Evolutionary conservation across 2,113 vertebrate species (phyloP), one percentile per base, ranked within the genome.

Genomic region (Burhinus bistriatus): DNA sequence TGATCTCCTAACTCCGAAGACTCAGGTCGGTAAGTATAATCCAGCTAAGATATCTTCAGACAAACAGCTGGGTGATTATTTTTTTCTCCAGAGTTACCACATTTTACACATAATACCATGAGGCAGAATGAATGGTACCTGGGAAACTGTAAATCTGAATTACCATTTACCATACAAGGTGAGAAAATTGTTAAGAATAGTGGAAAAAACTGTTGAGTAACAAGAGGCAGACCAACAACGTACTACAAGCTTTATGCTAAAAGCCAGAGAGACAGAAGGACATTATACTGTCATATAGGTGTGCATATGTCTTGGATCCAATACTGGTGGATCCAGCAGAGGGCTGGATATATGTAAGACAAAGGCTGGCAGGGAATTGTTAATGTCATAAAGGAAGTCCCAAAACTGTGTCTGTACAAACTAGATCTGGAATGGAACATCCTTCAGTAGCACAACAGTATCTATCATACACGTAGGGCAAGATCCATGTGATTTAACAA

Each of bases 131-230:
- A 87, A 91, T 57, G 27, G 77, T 61, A 65, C 18, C 72, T 64
- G 58, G 42, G 66, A 95, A 95, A 85, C 26, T 36, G 51, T 62
- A 87, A 92, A 92, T 85, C 69, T 89, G 77, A 94, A 89, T 85
- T 76, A 84, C 40, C 30, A 69, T 84, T 76, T 76, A 49, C 45
- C 40, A 9, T 30, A 36, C 13, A 45, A 83, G 40, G n/a, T 89
- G 84, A 95, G 47, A 89, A 94, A 79, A 91, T n/a, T 85, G 66
- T 52, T 70, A 72, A 79, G 32, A 93, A 44, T 26, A 52, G 54
- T 49, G 61, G 34, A 44, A n/a, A 92, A 93, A 84, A 66, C 9
- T n/a, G 45, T 51, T 90, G 55, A 76, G 27, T 44, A 76, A 58
- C 20, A 49, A 58, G 61, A 83, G 70, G 71, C 27, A 93, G 62